phyloP scores from a whole-genome alignment of 1,140 invertebrate genomes.

The Epicauta chinensis region DNA sequence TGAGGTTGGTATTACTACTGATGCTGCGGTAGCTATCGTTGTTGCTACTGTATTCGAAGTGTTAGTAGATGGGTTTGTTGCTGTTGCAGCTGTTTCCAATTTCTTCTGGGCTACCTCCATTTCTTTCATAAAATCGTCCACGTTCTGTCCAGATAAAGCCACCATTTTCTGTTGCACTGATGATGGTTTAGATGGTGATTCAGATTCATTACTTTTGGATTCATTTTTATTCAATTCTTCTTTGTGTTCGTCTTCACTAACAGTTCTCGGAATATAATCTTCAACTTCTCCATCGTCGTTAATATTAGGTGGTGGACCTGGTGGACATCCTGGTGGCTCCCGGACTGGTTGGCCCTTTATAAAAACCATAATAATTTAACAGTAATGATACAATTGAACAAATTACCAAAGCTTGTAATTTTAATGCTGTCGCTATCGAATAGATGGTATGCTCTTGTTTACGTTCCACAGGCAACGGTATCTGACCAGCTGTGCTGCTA shows the following conservation, averaged over 20 bases:
- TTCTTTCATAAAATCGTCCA: constrained; percentile 89
- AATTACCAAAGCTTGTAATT: constrained; percentile 37
- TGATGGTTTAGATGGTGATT: constrained; percentile 58
- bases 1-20: too few species aligned
- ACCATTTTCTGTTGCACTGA: constrained; percentile 78
- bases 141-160: constrained; percentile 78
- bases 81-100: constrained; percentile 53
- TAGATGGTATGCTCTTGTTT: constrained; percentile 44
- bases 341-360: constrained; percentile 35
- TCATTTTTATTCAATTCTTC: constrained; percentile 31
- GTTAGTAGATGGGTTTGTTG: constrained; percentile 49
- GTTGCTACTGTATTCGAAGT: too few species aligned
- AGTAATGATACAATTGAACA: neutral
- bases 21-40: too few species aligned
- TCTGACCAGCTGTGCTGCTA: constrained; percentile 59
- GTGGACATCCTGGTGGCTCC: constrained; percentile 83
- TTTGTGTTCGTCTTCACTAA: constrained; percentile 20
- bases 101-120: constrained; percentile 80
- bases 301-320: constrained; percentile 71
- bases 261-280: constrained; percentile 35
- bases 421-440: constrained; percentile 40
- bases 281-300: constrained; percentile 57
- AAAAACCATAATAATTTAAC: neutral
- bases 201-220: constrained; percentile 21
- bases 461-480: constrained; percentile 59